These are phyloP conservation scores for Recurvirostra avosetta DNA, from an alignment of 2,113 vertebrate genomes.

Conservation along the genomic window DNA sequence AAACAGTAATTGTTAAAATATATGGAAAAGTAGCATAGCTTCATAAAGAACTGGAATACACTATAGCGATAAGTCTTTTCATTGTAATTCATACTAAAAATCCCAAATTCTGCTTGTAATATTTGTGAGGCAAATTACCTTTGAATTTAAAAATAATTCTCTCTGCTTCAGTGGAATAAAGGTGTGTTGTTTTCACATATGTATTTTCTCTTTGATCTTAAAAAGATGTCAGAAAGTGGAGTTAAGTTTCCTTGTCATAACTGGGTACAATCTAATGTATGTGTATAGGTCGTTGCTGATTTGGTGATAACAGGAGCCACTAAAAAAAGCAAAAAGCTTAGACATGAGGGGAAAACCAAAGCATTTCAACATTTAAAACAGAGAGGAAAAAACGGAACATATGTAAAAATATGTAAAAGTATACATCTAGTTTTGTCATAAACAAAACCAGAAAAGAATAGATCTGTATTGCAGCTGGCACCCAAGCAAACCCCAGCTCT, in stretches of 20 bases:
- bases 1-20: neutral
- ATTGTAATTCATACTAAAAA: neutral
- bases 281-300: neutral
- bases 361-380: neutral
- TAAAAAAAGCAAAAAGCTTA: neutral
- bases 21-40: neutral
- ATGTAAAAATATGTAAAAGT: slow-evolving; percentile 58
- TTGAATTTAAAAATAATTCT: slow-evolving; percentile 9
- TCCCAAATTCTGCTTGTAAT: neutral
- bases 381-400: neutral
- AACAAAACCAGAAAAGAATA: neutral
- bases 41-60: neutral
- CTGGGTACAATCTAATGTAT: neutral
- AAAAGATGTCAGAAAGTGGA: neutral
- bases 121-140: slow-evolving; percentile 5
- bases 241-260: neutral
- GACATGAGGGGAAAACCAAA: slow-evolving; percentile 21
- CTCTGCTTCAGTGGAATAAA: neutral
- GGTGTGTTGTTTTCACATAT: neutral
- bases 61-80: neutral
- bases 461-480: neutral
- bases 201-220: slow-evolving; percentile 25
- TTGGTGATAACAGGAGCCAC: neutral
- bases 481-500: neutral
- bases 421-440: slow-evolving; percentile 15